These are phyloP conservation scores for Platycheirus albimanus DNA, from an alignment of 2,888 invertebrate species.

Conservation along the genomic window DNA sequence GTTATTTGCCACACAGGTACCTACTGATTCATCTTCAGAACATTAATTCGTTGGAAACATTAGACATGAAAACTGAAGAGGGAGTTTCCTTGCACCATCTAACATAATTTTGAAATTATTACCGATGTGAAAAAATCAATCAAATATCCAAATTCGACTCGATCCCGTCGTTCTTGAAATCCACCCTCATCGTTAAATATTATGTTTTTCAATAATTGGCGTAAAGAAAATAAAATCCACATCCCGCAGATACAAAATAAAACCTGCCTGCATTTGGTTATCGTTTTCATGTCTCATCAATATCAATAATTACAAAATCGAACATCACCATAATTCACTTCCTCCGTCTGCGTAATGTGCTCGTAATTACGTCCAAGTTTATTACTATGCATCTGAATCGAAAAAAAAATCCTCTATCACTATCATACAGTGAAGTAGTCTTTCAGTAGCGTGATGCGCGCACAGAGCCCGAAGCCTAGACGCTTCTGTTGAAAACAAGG, in stretches of 20 bases:
- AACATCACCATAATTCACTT: conserved; percentile 41
- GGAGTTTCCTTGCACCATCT: too few relatives aligned
- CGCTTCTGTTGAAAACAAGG: too few relatives aligned
- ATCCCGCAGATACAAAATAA: not conserved
- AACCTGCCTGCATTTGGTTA: conserved; percentile 31
- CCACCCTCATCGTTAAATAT: not conserved
- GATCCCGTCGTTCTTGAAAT: not conserved
- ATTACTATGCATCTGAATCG: conserved; percentile 21
- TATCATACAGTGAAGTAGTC: not conserved
- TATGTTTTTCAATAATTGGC: not conserved
- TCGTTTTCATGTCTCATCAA: conserved; percentile 49
- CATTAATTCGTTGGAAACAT: too few relatives aligned
- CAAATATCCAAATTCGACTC: too few relatives aligned
- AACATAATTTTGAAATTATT: too few relatives aligned
- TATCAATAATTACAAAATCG: conserved; percentile 62
- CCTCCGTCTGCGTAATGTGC: not conserved
- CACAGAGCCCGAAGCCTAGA: too few relatives aligned
- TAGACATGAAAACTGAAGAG: too few relatives aligned
- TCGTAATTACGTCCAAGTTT: conserved; percentile 62
- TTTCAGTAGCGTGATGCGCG: conserved; percentile 10
- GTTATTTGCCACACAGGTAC: too few relatives aligned
- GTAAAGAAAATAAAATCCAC: not conserved
- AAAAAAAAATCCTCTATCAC: conserved; percentile 8
- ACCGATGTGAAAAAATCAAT: too few relatives aligned
- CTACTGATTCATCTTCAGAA: too few relatives aligned